These are phyloP conservation scores for Sebastes minor DNA, from an alignment of 2,797 vertebrate species.

Conservation along the genomic window DNA sequence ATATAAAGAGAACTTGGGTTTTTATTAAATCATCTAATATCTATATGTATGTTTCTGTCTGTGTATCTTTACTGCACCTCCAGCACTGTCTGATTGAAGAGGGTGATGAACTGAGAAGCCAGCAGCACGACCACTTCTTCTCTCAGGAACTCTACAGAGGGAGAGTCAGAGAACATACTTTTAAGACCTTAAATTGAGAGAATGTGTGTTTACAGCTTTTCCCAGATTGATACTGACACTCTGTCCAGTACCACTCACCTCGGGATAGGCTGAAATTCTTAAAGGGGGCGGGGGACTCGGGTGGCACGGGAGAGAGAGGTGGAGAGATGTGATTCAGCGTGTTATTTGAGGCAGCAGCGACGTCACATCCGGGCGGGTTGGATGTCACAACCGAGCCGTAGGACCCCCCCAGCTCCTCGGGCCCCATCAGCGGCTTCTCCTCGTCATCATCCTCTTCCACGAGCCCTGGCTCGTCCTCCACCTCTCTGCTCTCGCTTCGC, in stretches of 20 bases:
- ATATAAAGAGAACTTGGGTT: background rate
- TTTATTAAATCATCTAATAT: background rate
- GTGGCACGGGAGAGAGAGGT: conserved; percentile 29
- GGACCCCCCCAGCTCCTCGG: conserved; percentile 68
- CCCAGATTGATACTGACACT: background rate
- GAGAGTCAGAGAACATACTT: background rate
- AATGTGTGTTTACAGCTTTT: background rate
- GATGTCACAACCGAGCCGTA: conserved; percentile 71
- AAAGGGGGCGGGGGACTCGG: conserved; percentile 42
- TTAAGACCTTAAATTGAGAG: background rate
- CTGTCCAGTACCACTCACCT: conserved; percentile 65
- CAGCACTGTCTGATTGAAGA: conserved; percentile 89
- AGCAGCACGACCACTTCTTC: conserved; percentile 88
- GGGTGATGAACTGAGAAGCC: conserved; percentile 87
- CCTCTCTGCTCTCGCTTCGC: background rate
- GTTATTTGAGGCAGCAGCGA: background rate
- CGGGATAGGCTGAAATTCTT: conserved; percentile 68
- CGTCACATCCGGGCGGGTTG: background rate
- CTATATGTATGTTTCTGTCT: background rate
- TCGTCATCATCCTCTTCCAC: conserved; percentile 57
- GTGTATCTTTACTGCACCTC: conserved; percentile 74
- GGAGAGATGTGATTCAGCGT: conserved; percentile 28
- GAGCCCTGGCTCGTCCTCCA: background rate
- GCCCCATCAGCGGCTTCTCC: conserved; percentile 67
- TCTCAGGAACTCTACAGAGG: conserved; percentile 81